These are phyloP conservation scores for Triplophysa bombifrons DNA, from an alignment of 2,797 vertebrate species.

Conservation along the genomic window DNA sequence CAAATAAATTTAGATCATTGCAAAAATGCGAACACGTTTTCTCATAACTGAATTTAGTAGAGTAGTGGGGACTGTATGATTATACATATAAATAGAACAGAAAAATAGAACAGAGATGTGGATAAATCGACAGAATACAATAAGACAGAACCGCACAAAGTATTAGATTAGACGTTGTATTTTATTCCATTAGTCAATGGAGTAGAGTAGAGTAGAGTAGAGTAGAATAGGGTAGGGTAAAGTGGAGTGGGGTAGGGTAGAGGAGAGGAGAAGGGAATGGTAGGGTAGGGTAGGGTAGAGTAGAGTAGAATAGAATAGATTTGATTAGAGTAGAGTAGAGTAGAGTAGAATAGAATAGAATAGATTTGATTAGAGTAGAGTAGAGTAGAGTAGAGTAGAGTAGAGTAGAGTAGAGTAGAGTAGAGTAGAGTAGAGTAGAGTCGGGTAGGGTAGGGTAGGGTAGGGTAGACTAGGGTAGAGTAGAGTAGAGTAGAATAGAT, in stretches of 20 bases:
- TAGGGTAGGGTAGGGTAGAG: too few relatives aligned
- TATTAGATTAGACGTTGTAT: not conserved
- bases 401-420: too few relatives aligned
- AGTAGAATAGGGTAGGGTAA: not conserved
- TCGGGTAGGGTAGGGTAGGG: too few relatives aligned
- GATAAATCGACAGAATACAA: not conserved
- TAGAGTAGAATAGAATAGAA: too few relatives aligned
- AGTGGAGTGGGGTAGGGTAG: constrained; percentile 4
- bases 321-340: too few relatives aligned
- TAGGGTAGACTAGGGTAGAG: too few relatives aligned
- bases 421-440: too few relatives aligned
- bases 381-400: too few relatives aligned
- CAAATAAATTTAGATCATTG: not conserved
- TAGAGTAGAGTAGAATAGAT: too few relatives aligned
- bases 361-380: too few relatives aligned
- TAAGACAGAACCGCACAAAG: not conserved
- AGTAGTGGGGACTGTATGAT: not conserved
- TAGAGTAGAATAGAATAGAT: too few relatives aligned
- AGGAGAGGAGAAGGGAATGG: not conserved
- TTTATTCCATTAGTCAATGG: not conserved
- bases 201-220: not conserved
- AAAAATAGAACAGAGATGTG: too few relatives aligned
- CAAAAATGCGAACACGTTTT: not conserved
- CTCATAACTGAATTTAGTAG: not conserved
- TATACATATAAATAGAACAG: not conserved